phyloP scores from a whole-genome alignment of 30 jellyfish, hydroid and myxozoan species.

The Catostylus mosaicus region DNA sequence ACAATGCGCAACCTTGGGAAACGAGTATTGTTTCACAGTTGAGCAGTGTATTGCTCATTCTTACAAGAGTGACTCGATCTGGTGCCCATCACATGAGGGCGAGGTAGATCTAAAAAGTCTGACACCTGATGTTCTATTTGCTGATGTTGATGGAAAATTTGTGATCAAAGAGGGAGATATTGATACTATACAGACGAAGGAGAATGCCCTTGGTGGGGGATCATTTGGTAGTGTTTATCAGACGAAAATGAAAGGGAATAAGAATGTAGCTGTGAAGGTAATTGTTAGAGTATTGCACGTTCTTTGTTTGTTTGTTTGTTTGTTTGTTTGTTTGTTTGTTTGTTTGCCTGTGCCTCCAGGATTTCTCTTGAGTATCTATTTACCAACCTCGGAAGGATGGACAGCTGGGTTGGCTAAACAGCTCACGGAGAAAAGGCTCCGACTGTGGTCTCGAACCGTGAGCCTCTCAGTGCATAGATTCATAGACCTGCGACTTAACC shows the following conservation, averaged over 20 bases:
- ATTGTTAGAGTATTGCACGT: too few species aligned
- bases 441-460: too few species aligned
- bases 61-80: constrained; percentile 72
- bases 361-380: too few species aligned
- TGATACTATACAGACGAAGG: constrained; percentile 37
- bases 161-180: constrained; percentile 54
- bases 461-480: too few species aligned
- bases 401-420: too few species aligned
- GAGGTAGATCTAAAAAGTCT: constrained; percentile 48
- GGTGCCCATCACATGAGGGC: constrained; percentile 78
- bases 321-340: too few species aligned
- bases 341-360: too few species aligned
- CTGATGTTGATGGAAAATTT: constrained; percentile 77
- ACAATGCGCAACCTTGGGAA: constrained; percentile 37
- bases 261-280: constrained; percentile 85
- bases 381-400: too few species aligned
- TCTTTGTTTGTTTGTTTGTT: too few species aligned
- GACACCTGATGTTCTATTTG: constrained; percentile 91
- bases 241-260: constrained; percentile 64
- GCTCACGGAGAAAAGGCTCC: too few species aligned
- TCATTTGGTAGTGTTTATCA: constrained; percentile 84
- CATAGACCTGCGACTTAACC: too few species aligned
- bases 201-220: constrained; percentile 82
- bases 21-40: constrained; percentile 51
- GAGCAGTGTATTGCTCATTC: constrained; percentile 77